phyloP scores from a whole-genome alignment of 23 tunicate genomes.

The Halocynthia roretzi region DNA sequence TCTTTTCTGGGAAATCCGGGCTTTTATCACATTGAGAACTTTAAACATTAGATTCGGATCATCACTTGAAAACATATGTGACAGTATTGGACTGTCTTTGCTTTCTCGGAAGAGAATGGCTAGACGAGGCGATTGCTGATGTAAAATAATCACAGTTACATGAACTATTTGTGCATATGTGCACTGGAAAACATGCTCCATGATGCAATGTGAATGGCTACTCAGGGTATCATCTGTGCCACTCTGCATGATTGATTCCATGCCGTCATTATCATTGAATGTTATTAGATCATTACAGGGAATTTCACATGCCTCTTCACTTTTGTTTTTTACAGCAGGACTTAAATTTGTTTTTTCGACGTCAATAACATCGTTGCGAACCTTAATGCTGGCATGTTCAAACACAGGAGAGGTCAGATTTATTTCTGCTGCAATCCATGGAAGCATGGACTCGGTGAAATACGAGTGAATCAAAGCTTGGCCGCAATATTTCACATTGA shows the following conservation, averaged over 20 bases:
- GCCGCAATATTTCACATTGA: neutral
- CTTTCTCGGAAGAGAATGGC: neutral
- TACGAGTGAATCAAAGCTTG: slow-evolving; percentile 16
- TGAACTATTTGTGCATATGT: too few species aligned
- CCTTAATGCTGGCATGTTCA: neutral
- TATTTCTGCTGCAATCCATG: slow-evolving; percentile 42
- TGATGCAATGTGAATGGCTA: too few species aligned
- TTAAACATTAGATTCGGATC: neutral
- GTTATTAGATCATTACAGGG: slow-evolving; percentile 7
- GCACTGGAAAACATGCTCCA: too few species aligned
- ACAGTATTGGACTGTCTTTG: neutral
- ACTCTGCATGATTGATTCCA: neutral
- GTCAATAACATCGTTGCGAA: neutral
- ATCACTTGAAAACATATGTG: neutral
- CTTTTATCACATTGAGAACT: neutral
- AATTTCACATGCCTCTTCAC: slow-evolving; percentile 5
- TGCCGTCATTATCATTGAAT: slow-evolving; percentile 9
- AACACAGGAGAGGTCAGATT: neutral
- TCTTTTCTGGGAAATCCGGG: slow-evolving; percentile 1
- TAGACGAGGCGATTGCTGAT: neutral
- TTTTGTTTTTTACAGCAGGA: slow-evolving; percentile 5
- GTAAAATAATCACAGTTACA: too few species aligned
- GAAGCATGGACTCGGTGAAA: slow-evolving; percentile 37
- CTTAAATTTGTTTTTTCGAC: neutral
- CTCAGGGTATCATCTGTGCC: too few species aligned